phyloP scores from a whole-genome alignment of 2,113 vertebrate genomes.

The Mionectes macconnelli region DNA sequence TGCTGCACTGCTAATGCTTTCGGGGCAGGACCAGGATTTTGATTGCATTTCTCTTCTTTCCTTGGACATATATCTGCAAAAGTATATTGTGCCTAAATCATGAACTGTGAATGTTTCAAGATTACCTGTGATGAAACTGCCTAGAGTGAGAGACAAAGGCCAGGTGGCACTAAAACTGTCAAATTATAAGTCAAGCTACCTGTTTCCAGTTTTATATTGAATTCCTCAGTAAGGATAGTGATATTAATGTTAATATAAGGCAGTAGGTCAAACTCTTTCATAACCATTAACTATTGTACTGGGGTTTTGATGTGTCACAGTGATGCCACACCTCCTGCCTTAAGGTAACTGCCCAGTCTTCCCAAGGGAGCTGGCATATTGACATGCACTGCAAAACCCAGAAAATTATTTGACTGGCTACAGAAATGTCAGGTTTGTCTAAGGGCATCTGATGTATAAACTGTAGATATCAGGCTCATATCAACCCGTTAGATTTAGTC shows the following conservation, averaged over 20 bases:
- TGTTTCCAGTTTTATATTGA: neutral
- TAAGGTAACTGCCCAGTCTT: neutral
- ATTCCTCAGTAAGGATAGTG: neutral
- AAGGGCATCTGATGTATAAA: neutral
- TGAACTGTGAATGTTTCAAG: neutral
- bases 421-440: neutral
- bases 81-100: neutral
- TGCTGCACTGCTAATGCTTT: neutral
- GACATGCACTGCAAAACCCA: neutral
- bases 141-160: neutral
- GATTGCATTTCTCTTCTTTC: neutral
- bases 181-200: neutral
- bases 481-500: neutral
- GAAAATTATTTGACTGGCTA: neutral
- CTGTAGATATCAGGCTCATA: neutral
- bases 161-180: neutral
- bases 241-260: neutral
- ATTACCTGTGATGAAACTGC: neutral
- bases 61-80: neutral
- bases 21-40: neutral
- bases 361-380: neutral
- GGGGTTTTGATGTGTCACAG: neutral
- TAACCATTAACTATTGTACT: neutral
- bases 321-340: neutral
- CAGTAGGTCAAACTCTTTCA: neutral